Conservation (phyloP, 2,113 vertebrate species). For the Chitala chitala region DNA sequence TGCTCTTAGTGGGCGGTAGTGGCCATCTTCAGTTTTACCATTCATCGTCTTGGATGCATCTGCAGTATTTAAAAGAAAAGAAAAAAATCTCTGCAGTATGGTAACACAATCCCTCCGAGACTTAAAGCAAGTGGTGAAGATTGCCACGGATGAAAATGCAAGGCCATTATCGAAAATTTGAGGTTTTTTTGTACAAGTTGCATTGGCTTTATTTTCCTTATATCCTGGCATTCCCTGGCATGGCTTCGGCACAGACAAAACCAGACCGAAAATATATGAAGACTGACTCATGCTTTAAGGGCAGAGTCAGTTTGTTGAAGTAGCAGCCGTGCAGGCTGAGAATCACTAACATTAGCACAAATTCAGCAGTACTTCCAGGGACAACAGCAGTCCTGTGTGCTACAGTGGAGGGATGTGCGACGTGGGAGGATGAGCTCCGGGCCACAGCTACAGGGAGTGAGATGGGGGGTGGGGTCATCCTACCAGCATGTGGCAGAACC, state of each 20-base stretch:
- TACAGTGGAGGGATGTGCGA: slow-evolving; percentile 26
- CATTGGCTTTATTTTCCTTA: too few species aligned
- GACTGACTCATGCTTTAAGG: neutral
- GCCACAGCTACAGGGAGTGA: slow-evolving; percentile 37
- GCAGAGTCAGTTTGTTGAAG: slow-evolving; percentile 27
- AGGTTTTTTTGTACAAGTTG: slow-evolving; percentile 42
- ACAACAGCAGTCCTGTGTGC: neutral
- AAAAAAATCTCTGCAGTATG: too few species aligned
- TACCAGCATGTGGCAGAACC: slow-evolving; percentile 36
- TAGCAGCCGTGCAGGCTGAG: too few species aligned
- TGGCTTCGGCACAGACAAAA: slow-evolving; percentile 38
- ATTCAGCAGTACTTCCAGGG: neutral
- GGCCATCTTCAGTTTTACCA: slow-evolving; percentile 40
- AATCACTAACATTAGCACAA: slow-evolving; percentile 19
- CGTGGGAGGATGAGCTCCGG: slow-evolving; percentile 25
- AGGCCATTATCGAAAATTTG: slow-evolving; percentile 46
- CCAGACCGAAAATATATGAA: too few species aligned
- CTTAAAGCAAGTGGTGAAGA: slow-evolving; percentile 38
- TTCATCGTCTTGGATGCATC: slow-evolving; percentile 12
- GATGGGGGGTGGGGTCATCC: slow-evolving; percentile 35
- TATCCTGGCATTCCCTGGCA: too few species aligned
- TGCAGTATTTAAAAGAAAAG: slow-evolving; percentile 4
- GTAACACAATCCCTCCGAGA: slow-evolving; percentile 36
- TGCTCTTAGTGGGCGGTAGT: slow-evolving; percentile 40
- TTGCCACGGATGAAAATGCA: slow-evolving; percentile 40